Conservation (phyloP, 2,888 invertebrate species). For the Tridacna crocea region DNA sequence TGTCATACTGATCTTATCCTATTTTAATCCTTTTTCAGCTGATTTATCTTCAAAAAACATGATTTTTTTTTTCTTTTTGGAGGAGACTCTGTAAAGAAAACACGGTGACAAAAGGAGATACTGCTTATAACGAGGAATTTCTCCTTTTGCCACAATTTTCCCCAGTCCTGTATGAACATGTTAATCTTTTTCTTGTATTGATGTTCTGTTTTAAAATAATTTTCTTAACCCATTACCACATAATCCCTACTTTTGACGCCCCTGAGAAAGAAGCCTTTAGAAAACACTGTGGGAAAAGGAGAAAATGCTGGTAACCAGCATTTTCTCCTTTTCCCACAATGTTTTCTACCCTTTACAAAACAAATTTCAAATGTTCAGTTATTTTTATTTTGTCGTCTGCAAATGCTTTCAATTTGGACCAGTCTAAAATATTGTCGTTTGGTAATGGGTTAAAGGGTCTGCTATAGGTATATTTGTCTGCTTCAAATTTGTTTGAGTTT, state of each 20-base stretch:
- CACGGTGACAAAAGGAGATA: too few relatives aligned
- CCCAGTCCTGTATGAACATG: too few relatives aligned
- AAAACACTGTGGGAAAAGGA: slow-evolving; percentile 2
- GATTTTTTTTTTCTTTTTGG: too few relatives aligned
- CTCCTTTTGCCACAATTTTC: too few relatives aligned
- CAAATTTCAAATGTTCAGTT: not conserved
- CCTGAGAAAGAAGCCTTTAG: not conserved
- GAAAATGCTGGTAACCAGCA: slow-evolving; percentile 9
- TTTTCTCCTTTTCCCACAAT: slow-evolving; percentile 17
- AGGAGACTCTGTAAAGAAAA: too few relatives aligned
- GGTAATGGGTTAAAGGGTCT: not conserved
- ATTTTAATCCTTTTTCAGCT: too few relatives aligned
- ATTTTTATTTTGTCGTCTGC: not conserved
- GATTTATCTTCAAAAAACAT: too few relatives aligned
- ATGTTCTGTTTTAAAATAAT: too few relatives aligned
- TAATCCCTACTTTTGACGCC: not conserved
- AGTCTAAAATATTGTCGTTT: not conserved
- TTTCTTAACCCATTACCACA: not conserved
- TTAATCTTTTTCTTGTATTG: too few relatives aligned
- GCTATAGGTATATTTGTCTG: not conserved
- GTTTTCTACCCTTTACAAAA: not conserved
- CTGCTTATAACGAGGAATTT: too few relatives aligned
- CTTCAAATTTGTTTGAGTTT: too few relatives aligned
- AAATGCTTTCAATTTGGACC: not conserved
- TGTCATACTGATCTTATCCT: too few relatives aligned